Percentiles rank a stretch among this genome's conserved stretches.
These are phyloP conservation scores for Melanotaenia maccullochi DNA, from an alignment of 2,797 vertebrate genomes.

Conservation along the genomic window DNA sequence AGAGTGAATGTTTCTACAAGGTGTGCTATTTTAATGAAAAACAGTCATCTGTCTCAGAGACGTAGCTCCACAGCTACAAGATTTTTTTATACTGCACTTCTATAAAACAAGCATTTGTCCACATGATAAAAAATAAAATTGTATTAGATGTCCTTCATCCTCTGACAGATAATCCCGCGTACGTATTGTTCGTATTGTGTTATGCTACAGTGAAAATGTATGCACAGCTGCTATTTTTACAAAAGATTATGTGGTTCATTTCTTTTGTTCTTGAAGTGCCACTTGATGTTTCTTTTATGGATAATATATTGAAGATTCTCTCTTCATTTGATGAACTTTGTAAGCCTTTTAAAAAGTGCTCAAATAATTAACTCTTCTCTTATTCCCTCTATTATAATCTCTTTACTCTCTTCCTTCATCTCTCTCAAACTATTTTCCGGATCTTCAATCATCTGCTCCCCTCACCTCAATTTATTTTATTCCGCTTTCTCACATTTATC, in stretches of 20 bases:
- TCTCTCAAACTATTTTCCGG: slow-evolving; percentile 42
- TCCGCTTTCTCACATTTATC: slow-evolving; percentile 17
- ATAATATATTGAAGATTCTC: slow-evolving; percentile 1
- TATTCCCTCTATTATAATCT: slow-evolving; percentile 41
- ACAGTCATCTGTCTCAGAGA: background rate
- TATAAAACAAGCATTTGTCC: background rate
- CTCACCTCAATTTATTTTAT: slow-evolving; percentile 38
- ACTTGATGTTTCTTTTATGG: background rate
- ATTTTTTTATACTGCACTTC: background rate
- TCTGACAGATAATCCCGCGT: background rate
- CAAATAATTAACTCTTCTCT: slow-evolving; percentile 58
- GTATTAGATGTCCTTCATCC: background rate
- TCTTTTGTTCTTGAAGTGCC: slow-evolving; percentile 16
- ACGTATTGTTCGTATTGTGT: background rate
- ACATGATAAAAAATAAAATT: background rate
- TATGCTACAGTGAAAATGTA: background rate
- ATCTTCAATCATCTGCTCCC: slow-evolving; percentile 45
- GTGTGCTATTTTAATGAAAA: background rate
- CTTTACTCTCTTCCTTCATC: slow-evolving; percentile 25
- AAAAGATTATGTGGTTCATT: background rate
- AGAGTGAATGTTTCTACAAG: background rate
- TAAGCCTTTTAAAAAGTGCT: slow-evolving; percentile 35
- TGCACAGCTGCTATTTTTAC: background rate
- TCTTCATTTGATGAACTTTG: slow-evolving; percentile 29
- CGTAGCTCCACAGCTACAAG: background rate